Base-by-base conservation (phyloP, 2,797 vertebrate genomes). In the Selene dorsalis region DNA sequence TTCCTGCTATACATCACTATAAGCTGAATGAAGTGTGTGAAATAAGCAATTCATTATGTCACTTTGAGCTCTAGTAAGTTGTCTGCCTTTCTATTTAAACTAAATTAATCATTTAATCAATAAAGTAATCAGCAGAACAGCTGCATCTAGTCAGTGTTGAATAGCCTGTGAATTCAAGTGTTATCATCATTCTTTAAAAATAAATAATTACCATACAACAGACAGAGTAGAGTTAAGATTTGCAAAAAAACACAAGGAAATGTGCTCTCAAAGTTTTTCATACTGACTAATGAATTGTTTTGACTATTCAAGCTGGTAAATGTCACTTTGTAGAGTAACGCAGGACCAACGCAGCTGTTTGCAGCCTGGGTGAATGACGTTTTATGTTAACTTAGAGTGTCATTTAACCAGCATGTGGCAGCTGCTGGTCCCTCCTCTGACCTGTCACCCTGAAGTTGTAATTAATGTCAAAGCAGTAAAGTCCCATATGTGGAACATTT, bases 321-420 rank as follows among this genome's bases (percentile, higher is more conserved):
- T 60, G 38, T 57, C 18, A 53, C 41, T 32, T 30, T 20, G 24
- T 9, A 20, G 47, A 71, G 8, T 16, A 48, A 69, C 52, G 30
- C 18, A 60, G 2, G n/a, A 60, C 3, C 55, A 61, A 32, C 20
- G 28, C 10, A 61, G 35, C 73, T 47, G 57, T 60, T 17, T n/a
- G 9, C n/a, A 35, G 13, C 3, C 38, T 9, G 12, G 24, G n/a
- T 20, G 2, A 20, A 52, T 48, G 1, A 20, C 7, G 7, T 35
- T 35, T 20, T 20, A 20, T 48, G 18, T 48, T 18, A 48, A 7
- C 18, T 48, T 7, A 57, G n/a, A 57, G n/a, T 28, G 30, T 18
- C 17, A 58, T 50, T 66, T 26, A 52, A 28, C 10, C 50, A 56
- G 58, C 39, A 1, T 32, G 74, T 57, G 67, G 43, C 22, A 20